Conservation (phyloP, 2,113 vertebrate species). For the Psophia crepitans region DNA sequence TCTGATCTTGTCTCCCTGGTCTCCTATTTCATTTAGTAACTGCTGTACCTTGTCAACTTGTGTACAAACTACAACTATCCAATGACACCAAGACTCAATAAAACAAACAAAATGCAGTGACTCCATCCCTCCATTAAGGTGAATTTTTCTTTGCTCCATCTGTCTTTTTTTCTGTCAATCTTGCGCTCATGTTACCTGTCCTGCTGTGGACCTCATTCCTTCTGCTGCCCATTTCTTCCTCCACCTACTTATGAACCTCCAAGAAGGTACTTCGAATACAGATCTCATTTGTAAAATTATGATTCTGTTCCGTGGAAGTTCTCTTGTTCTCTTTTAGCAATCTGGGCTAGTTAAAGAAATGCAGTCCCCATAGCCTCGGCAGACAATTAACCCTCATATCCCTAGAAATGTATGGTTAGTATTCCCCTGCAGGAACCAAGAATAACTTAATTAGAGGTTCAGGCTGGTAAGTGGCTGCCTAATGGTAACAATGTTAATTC, state of each 20-base stretch:
- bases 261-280: background rate
- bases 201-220: background rate
- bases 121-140: background rate
- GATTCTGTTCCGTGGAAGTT: background rate
- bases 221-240: background rate
- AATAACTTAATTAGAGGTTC: conserved; percentile 33
- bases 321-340: background rate
- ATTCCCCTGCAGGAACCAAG: background rate
- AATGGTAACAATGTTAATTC: background rate
- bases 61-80: background rate
- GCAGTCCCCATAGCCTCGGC: background rate
- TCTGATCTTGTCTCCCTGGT: fast-evolving
- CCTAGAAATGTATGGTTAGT: background rate
- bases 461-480: background rate
- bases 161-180: background rate
- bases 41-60: background rate
- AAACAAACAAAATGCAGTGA: background rate
- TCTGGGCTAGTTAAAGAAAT: background rate
- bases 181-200: background rate
- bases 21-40: background rate
- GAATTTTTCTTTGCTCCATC: background rate
- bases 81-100: fast-evolving
- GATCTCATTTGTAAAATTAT: background rate
- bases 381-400: conserved; percentile 42
- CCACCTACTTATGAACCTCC: background rate